These are phyloP conservation scores for Chondrilla cf. caribensis DNA, from an alignment of 37 sponge, comb jelly and placozoan species.

Conservation along the genomic window DNA sequence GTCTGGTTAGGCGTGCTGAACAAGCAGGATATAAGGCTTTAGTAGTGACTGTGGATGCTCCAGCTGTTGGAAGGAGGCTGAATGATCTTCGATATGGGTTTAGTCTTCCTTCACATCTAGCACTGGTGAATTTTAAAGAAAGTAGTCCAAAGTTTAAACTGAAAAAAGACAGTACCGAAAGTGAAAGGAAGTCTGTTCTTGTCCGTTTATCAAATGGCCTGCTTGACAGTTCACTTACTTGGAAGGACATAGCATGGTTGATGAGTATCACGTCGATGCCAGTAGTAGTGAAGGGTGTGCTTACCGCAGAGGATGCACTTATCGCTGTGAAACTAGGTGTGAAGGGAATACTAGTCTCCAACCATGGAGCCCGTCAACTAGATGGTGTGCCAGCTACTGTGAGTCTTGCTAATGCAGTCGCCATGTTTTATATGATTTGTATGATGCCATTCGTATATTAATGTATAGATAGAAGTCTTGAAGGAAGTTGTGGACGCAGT, in stretches of 20 bases:
- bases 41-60: constrained; percentile 77
- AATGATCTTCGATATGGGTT: constrained; percentile 55
- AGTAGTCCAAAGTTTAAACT: neutral
- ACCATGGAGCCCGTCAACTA: constrained; percentile 92
- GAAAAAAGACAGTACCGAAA: neutral
- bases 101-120: constrained; percentile 62
- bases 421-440: neutral
- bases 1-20: constrained; percentile 66
- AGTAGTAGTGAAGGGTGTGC: constrained; percentile 80
- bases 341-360: constrained; percentile 84
- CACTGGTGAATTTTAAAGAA: constrained; percentile 63
- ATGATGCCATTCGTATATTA: neutral
- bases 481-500: constrained; percentile 82
- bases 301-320: constrained; percentile 83
- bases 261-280: constrained; percentile 61
- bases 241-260: constrained; percentile 80
- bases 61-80: constrained; percentile 54
- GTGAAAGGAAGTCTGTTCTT: constrained; percentile 28
- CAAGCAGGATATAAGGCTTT: constrained; percentile 78
- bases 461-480: constrained; percentile 72
- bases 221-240: constrained; percentile 53
- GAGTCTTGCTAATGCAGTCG: neutral
- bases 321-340: constrained; percentile 69
- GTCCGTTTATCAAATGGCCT: constrained; percentile 31
- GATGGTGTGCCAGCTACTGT: constrained; percentile 88